These are phyloP conservation scores for Monochamus saltuarius DNA, from an alignment of 1,140 invertebrate genomes.

Conservation along the genomic window DNA sequence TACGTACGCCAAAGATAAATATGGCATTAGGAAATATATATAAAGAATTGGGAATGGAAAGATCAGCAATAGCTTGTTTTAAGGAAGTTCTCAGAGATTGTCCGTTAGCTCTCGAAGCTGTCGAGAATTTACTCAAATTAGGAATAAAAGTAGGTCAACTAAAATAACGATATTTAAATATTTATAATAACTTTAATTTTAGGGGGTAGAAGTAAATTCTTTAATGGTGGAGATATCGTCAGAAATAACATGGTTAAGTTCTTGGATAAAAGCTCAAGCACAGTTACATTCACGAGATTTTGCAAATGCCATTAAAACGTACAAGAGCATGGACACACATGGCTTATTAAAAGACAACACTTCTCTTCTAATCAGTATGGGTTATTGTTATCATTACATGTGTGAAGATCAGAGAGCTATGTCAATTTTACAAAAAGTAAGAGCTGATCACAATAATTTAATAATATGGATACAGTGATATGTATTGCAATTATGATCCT, in stretches of 20 bases:
- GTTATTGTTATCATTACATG: constrained; percentile 67
- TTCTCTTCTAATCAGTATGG: constrained; percentile 64
- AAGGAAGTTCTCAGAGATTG: constrained; percentile 78
- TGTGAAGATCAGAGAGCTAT: constrained; percentile 53
- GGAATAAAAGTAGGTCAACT: constrained; percentile 59
- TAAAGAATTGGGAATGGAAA: constrained; percentile 68
- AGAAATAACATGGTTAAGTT: constrained; percentile 61
- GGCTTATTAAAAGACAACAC: constrained; percentile 67
- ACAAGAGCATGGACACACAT: constrained; percentile 63
- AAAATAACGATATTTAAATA: background rate
- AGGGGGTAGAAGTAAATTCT: constrained; percentile 67
- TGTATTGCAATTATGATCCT: background rate
- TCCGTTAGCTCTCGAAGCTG: constrained; percentile 66
- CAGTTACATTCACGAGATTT: constrained; percentile 67
- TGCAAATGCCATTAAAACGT: constrained; percentile 60
- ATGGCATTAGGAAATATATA: constrained; percentile 77
- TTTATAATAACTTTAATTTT: constrained; percentile 11
- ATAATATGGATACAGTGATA: background rate
- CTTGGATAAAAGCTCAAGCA: constrained; percentile 71
- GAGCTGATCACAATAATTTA: background rate
- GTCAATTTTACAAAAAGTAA: constrained; percentile 49
- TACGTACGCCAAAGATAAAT: constrained; percentile 55
- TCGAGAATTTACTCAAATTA: constrained; percentile 66
- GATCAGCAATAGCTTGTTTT: constrained; percentile 74
- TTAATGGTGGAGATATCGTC: constrained; percentile 62